Percentiles rank a stretch among this genome's conserved stretches.
phyloP scores from a whole-genome alignment of 2,888 invertebrate genomes.

The Biston stratarius region DNA sequence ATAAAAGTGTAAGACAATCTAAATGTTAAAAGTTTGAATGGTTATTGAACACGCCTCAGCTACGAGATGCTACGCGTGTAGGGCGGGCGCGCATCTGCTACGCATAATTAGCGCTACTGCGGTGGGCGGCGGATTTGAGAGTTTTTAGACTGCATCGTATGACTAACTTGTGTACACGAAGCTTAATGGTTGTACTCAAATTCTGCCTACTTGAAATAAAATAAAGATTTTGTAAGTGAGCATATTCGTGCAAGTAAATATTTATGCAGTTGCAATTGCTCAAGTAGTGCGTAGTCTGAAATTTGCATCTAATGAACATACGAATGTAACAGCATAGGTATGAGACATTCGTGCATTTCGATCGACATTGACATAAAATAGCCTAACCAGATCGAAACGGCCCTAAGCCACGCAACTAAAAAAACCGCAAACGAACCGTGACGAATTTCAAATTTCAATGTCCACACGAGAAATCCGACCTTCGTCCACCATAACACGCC shows the following conservation, averaged over 20 bases:
- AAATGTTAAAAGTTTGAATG: neutral
- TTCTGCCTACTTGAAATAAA: neutral
- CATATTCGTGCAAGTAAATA: too few relatives aligned
- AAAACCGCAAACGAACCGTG: conserved; percentile 52
- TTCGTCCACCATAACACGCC: conserved; percentile 73
- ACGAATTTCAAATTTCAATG: conserved; percentile 67
- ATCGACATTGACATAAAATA: conserved; percentile 9
- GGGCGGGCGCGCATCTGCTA: conserved; percentile 60
- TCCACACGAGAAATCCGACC: conserved; percentile 68
- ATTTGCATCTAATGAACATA: neutral
- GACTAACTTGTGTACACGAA: conserved; percentile 2
- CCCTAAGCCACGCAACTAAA: conserved; percentile 11
- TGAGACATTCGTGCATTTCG: neutral
- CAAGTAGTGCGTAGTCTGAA: neutral
- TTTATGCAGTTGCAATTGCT: neutral
- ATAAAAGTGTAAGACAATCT: too few relatives aligned
- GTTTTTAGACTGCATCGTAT: conserved; percentile 13
- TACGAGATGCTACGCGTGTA: conserved; percentile 46
- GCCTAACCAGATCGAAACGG: conserved; percentile 2
- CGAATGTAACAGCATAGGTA: neutral
- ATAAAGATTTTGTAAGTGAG: neutral
- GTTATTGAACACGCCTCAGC: conserved; percentile 29
- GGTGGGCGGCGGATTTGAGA: conserved; percentile 23
- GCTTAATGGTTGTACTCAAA: neutral
- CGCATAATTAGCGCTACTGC: conserved; percentile 25